Evolutionary conservation across 2,888 invertebrate species (phyloP), one percentile per base, ranked within the genome.

Genomic region (Ceratothoa steindachneri): DNA sequence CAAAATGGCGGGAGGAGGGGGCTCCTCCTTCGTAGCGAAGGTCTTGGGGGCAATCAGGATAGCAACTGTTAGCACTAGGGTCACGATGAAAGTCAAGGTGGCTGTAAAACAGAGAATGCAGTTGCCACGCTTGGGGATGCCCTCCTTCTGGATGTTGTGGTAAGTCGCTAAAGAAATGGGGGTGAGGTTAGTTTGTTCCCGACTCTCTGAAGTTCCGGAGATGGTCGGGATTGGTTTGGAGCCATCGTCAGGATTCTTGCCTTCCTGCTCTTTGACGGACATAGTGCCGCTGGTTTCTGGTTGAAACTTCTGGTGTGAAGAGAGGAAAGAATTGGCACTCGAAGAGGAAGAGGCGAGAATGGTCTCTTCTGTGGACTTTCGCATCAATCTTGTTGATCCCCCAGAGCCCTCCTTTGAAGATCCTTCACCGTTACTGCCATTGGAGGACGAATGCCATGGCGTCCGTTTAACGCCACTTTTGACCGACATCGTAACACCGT

Each of bases 131-230:
- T 64, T 30, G 2, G 24, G 22, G 15, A 15, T n/a, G 15, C 65
- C 65, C 24, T 71, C 24, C 41, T 71, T 30, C 31, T 71, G 64
- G 41, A 71, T 71, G 31, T 55, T 24, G 12, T 60, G 29, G 29
- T 71, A 71, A 30, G 64, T 71, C 12, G 71, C 71, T 19, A 71
- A 22, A 9, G 71, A 71, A 22, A 64, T 64, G 60, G 71, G 30
- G 5, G 71, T 71, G 7, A 71, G 28, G 4, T 7, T 22, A 19
- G 64, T 24, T 27, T 31, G 60, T 24, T 31, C 64, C 19, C 31
- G 22, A 1, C 64, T 51, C 2, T 31, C 71, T 1, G 60, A n/a
- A 12, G 24, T 60, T 60, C 24, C 22, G 27, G 60, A 60, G n/a
- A 60, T 60, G 19, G 2, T 60, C 12, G 60, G 60, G 3, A 60